A percentile compares a stretch with the other conserved stretches of the same genome.
Conservation (phyloP, 2,113 vertebrate genomes). For the Xyliphius kryptos region DNA sequence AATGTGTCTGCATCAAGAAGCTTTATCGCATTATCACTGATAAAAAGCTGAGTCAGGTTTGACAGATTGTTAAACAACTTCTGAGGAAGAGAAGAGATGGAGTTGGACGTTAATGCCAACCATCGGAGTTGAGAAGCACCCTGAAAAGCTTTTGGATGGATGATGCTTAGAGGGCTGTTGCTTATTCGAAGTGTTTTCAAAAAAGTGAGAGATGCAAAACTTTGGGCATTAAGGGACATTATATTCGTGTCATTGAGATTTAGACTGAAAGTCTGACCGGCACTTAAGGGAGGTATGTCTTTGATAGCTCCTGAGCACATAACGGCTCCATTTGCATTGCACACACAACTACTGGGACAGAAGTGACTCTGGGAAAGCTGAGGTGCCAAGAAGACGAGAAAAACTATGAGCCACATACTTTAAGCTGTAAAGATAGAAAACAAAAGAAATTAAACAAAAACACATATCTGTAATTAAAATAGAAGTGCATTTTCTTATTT, state of each 20-base stretch:
- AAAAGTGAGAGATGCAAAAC: constrained; percentile 57
- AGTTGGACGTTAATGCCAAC: constrained; percentile 66
- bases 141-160: constrained; percentile 70
- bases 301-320: constrained; percentile 48
- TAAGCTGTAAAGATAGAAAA: neutral
- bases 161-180: constrained; percentile 58
- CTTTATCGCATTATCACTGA: constrained; percentile 66
- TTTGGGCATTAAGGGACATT: constrained; percentile 52
- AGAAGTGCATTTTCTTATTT: no score
- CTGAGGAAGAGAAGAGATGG: constrained; percentile 60
- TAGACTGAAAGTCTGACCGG: constrained; percentile 42
- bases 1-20: constrained; percentile 57
- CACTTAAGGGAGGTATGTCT: constrained; percentile 47
- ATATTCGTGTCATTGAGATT: constrained; percentile 49
- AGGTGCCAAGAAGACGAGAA: constrained; percentile 41
- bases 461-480: no score
- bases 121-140: constrained; percentile 62
- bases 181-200: constrained; percentile 66
- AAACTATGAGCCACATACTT: constrained; percentile 30
- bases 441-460: no score
- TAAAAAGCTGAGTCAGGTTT: constrained; percentile 63
- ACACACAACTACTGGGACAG: constrained; percentile 53
- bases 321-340: neutral
- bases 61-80: constrained; percentile 60
- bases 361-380: neutral